Base-by-base conservation (phyloP, 2,113 vertebrate genomes). In the Pseudopipra pipra region DNA sequence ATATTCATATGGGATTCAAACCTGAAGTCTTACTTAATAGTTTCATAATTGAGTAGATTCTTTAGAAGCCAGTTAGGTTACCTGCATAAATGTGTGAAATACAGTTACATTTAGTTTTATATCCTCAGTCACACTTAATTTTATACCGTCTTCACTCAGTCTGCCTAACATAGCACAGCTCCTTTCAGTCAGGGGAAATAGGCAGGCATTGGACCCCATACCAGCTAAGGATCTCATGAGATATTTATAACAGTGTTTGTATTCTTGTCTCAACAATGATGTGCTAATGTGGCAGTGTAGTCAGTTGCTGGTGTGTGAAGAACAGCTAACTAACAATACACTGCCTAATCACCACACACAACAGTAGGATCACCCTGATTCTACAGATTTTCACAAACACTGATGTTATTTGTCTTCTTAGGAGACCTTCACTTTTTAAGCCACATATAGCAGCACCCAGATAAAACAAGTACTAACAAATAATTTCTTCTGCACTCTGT, bases 301-400 rank as follows among this genome's bases (percentile, higher is more conserved):
- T 78, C 95, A 97, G 95, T 96, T 97, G 97, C 97, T 98, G 97
- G 87, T 91, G 56, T 68, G 52, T 46, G n/a, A 72, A 88, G 89
- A 84, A 67, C 96, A 97, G 97, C 97, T 98, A 99, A 98, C 98
- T 98, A 98, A 98, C 97, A 96, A 82, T 98, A 98, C 97, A 98
- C 98, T 98, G 97, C 98, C 98, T 98, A n/a, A 98, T 96, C 97
- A 96, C 94, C 98, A 90, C 89, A 98, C 72, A 39, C 81, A 65
- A 5, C 54, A 47, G 25, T 14, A 80, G 46, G 71, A 59, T 28
- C 46, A 25, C 17, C 2, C 6, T 5, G 14, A 2, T 43, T 33
- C 49, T 83, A 49, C 41, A 56, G 30, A 11, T 37, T 22, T 27
- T 63, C 59, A 47, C 46, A 82, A 43, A 5, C 20, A 21, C 7